Percentiles rank a stretch among this genome's conserved stretches.
Evolutionary conservation across 2,113 vertebrate species (phyloP).

Genomic region (Nettapus auritus): DNA sequence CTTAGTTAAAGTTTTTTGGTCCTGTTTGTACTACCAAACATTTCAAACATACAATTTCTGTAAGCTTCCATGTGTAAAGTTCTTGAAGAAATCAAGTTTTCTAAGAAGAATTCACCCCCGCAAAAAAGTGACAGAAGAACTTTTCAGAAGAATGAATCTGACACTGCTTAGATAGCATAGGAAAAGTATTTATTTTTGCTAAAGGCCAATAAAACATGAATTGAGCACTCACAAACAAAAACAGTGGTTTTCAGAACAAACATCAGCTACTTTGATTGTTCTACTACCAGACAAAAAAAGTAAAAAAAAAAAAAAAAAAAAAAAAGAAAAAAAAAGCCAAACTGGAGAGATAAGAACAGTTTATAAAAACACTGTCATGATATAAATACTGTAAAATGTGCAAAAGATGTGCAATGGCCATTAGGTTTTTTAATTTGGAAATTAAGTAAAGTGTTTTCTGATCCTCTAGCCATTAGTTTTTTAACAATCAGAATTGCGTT

Average conservation of each 20-base stretch:
- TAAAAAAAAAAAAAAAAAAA: neutral
- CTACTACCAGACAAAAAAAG: neutral
- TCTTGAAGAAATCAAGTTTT: neutral
- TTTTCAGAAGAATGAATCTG: neutral
- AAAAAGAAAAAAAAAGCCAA: neutral
- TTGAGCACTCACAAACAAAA: neutral
- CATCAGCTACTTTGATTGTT: neutral
- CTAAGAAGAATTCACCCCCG: neutral
- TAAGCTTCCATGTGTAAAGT: neutral
- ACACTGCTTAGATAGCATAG: neutral
- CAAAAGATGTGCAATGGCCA: neutral
- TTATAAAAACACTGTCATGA: neutral
- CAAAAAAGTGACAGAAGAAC: neutral
- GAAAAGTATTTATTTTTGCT: neutral
- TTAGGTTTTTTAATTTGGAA: conserved; percentile 6
- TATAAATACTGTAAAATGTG: neutral
- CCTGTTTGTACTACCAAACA: neutral
- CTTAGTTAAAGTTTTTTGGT: neutral
- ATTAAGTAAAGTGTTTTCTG: neutral
- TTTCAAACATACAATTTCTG: neutral
- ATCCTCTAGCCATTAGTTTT: neutral
- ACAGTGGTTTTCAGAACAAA: neutral
- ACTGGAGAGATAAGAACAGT: neutral
- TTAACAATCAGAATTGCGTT: neutral
- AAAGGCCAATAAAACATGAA: neutral